A percentile compares a stretch with the other conserved stretches of the same genome.
These are phyloP conservation scores for Xenopus tropicalis DNA, from an alignment of 2,113 vertebrate species.

Conservation along the genomic window UCB_Xtro_10.0 CM004443.2:42512501-42513000, in stretches of 20 bases:
- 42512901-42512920: too few relatives aligned
- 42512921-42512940: too few relatives aligned
- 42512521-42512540: not conserved
- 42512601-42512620: not conserved
- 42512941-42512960: too few relatives aligned
- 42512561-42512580: not conserved
- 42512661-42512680: not conserved
- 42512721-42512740: conserved; percentile 17
- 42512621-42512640: not conserved
- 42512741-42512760: conserved; percentile 10
- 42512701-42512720: not conserved
- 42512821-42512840: too few relatives aligned
- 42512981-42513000: too few relatives aligned
- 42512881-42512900: too few relatives aligned
- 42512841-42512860: too few relatives aligned
- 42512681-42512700: not conserved
- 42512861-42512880: too few relatives aligned
- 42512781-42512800: not conserved
- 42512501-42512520: too few relatives aligned
- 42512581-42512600: conserved; percentile 3
- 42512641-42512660: not conserved
- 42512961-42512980: too few relatives aligned
- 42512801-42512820: too few relatives aligned
- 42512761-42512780: not conserved
- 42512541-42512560: not conserved